Evolutionary conservation across 2,113 vertebrate genomes (phyloP).

Genomic region (Thunnus thynnus): DNA sequence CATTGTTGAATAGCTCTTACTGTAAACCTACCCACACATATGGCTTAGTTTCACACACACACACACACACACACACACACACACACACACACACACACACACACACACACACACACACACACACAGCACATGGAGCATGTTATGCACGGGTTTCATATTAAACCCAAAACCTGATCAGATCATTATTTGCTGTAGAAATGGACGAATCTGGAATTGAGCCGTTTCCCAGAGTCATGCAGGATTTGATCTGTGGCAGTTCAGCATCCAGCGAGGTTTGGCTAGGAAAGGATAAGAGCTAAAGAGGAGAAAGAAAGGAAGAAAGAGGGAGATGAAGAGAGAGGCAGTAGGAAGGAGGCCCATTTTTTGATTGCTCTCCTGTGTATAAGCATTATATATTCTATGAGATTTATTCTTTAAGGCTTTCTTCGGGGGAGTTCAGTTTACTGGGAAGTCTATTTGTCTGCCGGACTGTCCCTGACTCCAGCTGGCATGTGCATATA

Average conservation of each 20-base stretch:
- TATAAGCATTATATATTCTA: constrained; percentile 68
- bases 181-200: constrained; percentile 46
- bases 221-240: constrained; percentile 72
- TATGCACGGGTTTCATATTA: constrained; percentile 74
- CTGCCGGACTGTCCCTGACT: constrained; percentile 65
- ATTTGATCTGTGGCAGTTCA: constrained; percentile 67
- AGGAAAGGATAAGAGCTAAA: constrained; percentile 39
- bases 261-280: constrained; percentile 62
- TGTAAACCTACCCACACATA: constrained; percentile 52
- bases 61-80: too few species aligned
- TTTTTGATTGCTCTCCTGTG: constrained; percentile 76
- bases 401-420: constrained; percentile 64
- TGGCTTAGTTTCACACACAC: constrained; percentile 45
- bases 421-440: constrained; percentile 64
- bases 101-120: too few species aligned
- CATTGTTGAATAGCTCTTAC: constrained; percentile 37
- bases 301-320: constrained; percentile 16
- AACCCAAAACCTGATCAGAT: constrained; percentile 64
- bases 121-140: constrained; percentile 69
- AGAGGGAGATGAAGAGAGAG: constrained; percentile 5
- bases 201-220: constrained; percentile 65
- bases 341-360: constrained; percentile 57
- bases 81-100: too few species aligned
- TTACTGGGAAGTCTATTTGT: constrained; percentile 73
- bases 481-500: constrained; percentile 68